phyloP scores from a whole-genome alignment of 1,140 invertebrate species.

The Bombus sylvicola region DNA sequence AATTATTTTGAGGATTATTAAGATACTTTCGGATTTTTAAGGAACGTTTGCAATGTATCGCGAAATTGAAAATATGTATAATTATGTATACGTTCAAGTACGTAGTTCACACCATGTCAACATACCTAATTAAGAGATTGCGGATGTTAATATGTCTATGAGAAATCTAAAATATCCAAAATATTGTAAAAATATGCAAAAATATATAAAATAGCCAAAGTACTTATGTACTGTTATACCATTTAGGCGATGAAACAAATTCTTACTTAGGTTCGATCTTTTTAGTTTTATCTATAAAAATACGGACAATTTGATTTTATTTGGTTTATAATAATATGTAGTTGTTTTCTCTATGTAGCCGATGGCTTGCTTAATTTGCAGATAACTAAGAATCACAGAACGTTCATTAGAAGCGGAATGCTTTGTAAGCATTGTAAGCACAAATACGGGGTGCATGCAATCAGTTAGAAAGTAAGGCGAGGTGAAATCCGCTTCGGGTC shows the following conservation, averaged over 20 bases:
- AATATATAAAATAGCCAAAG: neutral
- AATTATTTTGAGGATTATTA: too few species aligned
- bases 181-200: neutral
- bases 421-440: slow-evolving; percentile 2
- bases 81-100: neutral
- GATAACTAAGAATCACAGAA: neutral
- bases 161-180: neutral
- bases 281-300: too few species aligned
- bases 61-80: too few species aligned
- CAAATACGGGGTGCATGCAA: slow-evolving; percentile 12
- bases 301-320: neutral
- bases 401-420: neutral
- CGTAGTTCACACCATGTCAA: neutral
- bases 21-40: too few species aligned
- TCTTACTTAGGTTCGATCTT: neutral
- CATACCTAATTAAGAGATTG: neutral
- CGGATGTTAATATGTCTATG: neutral
- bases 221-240: too few species aligned
- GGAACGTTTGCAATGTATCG: too few species aligned
- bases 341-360: neutral
- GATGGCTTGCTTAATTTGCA: neutral
- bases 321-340: neutral
- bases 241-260: too few species aligned
- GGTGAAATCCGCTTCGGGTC: slow-evolving; percentile 61
- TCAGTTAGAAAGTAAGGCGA: slow-evolving; percentile 47